Evolutionary conservation across 2,113 vertebrate species (phyloP).

Genomic region (Apodemus speciosus): DNA sequence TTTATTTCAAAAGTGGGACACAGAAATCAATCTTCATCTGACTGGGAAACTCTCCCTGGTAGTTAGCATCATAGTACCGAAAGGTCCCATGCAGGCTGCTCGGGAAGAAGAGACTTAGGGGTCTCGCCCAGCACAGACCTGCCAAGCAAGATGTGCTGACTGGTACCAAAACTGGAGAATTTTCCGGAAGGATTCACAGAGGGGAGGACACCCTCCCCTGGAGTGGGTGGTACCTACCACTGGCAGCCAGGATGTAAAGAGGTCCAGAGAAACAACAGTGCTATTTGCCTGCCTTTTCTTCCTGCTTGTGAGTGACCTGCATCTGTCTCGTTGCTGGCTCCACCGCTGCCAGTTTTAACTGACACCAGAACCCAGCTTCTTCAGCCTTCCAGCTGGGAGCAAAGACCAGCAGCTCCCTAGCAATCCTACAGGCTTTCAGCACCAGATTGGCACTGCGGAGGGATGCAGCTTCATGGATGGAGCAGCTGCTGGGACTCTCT

Average conservation of each 20-base stretch:
- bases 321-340: background rate
- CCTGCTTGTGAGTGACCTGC: background rate
- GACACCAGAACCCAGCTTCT: background rate
- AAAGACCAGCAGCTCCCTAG: background rate
- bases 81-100: background rate
- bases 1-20: background rate
- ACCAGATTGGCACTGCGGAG: background rate
- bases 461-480: background rate
- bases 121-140: background rate
- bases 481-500: background rate
- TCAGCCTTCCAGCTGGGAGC: background rate
- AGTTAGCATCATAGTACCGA: background rate
- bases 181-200: background rate
- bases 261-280: background rate
- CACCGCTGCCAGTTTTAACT: background rate
- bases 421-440: background rate
- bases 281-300: background rate
- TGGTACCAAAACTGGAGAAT: background rate
- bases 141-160: background rate
- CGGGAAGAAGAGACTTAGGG: background rate
- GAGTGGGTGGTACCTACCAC: background rate
- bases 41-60: background rate
- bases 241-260: background rate
- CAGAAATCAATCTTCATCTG: background rate
- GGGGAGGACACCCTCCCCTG: background rate